These are phyloP conservation scores for Apis florea DNA, from an alignment of 1,140 invertebrate genomes.

Conservation along the genomic window DNA sequence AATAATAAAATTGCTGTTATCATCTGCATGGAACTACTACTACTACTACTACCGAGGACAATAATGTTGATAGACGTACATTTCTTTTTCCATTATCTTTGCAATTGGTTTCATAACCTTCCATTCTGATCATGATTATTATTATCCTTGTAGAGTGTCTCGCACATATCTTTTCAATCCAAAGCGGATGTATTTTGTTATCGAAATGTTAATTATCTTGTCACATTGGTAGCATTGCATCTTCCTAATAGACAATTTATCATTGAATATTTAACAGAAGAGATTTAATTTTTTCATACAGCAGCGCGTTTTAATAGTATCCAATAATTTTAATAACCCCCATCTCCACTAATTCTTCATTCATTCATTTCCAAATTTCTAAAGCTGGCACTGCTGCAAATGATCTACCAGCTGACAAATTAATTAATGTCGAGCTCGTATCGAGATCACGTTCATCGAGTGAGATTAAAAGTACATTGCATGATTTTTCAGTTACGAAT, in stretches of 20 bases:
- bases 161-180: neutral
- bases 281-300: no score
- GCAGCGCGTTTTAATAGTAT: no score
- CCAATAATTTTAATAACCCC: no score
- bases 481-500: no score
- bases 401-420: no score
- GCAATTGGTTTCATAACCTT: neutral
- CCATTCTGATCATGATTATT: neutral
- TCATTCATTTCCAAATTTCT: no score
- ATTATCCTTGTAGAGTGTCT: conserved; percentile 17
- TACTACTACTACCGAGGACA: conserved; percentile 45
- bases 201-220: neutral
- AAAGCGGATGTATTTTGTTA: neutral
- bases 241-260: neutral
- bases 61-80: conserved; percentile 25
- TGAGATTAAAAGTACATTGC: no score
- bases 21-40: conserved; percentile 3
- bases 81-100: neutral
- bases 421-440: no score
- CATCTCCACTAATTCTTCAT: no score
- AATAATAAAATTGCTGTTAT: conserved; percentile 24
- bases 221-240: neutral
- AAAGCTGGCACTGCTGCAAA: no score
- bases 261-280: neutral
- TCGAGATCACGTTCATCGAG: no score